These are phyloP conservation scores for Phrynocephalus guinanensis DNA, from an alignment of 2,797 vertebrate genomes.

Conservation along the genomic window DNA sequence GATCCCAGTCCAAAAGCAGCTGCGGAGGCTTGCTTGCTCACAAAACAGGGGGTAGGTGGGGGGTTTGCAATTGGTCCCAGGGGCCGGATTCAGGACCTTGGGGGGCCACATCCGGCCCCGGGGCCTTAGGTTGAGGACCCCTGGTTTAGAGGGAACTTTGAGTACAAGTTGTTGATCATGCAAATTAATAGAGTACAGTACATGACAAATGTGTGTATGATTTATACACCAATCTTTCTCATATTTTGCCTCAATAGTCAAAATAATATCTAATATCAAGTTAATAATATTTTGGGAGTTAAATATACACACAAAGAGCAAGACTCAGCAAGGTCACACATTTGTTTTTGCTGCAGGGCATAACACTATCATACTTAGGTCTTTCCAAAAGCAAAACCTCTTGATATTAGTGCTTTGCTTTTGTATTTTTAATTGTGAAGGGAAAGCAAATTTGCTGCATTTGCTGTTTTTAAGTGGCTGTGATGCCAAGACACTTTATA, in stretches of 20 bases:
- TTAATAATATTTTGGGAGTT: background rate
- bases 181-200: background rate
- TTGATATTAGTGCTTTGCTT: constrained; percentile 28
- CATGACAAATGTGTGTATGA: background rate
- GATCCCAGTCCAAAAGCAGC: no score
- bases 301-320: constrained; percentile 1
- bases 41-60: no score
- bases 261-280: background rate
- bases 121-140: no score
- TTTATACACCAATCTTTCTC: no score
- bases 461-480: constrained; percentile 13
- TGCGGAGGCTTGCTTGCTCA: no score
- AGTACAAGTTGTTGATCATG: background rate
- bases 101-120: no score
- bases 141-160: no score
- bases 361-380: constrained; percentile 23
- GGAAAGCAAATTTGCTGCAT: constrained; percentile 17
- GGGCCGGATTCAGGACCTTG: no score
- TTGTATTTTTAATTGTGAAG: constrained; percentile 19
- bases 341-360: constrained; percentile 32
- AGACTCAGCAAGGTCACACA: constrained; percentile 46
- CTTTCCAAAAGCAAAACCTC: constrained; percentile 35
- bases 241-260: background rate
- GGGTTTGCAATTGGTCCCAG: no score
- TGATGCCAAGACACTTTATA: constrained; percentile 21